Conservation (phyloP, 2,888 invertebrate genomes). For the Drosophila picticornis region DNA sequence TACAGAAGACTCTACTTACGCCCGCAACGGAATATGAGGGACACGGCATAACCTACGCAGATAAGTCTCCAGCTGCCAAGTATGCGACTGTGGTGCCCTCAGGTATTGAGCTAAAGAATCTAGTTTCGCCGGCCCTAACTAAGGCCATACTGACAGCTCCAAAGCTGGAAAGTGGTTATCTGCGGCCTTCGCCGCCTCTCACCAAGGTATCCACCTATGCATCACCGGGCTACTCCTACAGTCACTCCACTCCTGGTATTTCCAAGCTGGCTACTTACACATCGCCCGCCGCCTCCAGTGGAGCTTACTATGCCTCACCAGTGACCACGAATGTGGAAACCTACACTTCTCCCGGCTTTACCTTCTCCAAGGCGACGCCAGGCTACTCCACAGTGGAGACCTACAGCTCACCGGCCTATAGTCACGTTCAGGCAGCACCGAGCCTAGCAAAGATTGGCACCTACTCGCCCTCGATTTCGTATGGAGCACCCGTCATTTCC, state of each 20-base stretch:
- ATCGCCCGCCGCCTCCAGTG: conserved; percentile 40
- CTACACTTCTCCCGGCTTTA: conserved; percentile 85
- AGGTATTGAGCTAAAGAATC: conserved; percentile 87
- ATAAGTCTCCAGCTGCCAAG: conserved; percentile 84
- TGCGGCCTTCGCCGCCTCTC: conserved; percentile 36
- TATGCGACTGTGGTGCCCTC: conserved; percentile 85
- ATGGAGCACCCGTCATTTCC: conserved; percentile 60
- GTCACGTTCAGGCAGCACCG: conserved; percentile 57
- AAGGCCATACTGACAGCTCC: conserved; percentile 52
- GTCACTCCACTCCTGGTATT: conserved; percentile 69
- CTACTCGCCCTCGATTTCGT: conserved; percentile 73
- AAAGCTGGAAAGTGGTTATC: conserved; percentile 46
- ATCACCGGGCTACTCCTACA: conserved; percentile 76
- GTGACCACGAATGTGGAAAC: conserved; percentile 84
- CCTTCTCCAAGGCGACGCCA: conserved; percentile 83
- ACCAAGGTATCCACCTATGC: conserved; percentile 72
- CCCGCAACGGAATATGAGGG: conserved; percentile 83
- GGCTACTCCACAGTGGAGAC: conserved; percentile 74
- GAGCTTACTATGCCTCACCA: conserved; percentile 68
- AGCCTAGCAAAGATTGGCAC: conserved; percentile 75
- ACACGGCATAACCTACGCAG: conserved; percentile 81
- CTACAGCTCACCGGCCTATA: conserved; percentile 72
- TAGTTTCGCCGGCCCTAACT: conserved; percentile 85
- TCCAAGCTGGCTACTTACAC: conserved; percentile 73
- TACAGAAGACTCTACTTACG: conserved; percentile 70